Evolutionary conservation across 2,797 vertebrate genomes (phyloP).

Genomic region (Anguilla pacifica): DNA sequence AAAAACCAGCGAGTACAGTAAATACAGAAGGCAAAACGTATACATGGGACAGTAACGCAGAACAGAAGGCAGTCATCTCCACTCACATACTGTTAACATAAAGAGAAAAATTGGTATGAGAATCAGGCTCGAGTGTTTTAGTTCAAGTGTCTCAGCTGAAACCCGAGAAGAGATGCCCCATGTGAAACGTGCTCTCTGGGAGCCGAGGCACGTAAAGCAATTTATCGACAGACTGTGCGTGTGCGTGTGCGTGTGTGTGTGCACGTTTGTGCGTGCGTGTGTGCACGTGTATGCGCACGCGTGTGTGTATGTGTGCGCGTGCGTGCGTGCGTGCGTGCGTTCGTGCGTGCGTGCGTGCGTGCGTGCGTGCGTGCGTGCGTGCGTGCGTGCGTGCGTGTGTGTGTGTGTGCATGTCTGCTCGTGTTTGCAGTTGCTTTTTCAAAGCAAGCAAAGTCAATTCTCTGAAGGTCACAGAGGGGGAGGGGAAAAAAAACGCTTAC

Average conservation of each 20-base stretch:
- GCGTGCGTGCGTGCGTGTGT: neutral
- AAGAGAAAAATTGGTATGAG: neutral
- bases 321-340: too few species aligned
- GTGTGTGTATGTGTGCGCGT: too few species aligned
- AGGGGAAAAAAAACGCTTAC: constrained; percentile 37
- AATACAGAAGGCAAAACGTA: too few species aligned
- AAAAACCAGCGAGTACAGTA: too few species aligned
- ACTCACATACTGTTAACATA: neutral
- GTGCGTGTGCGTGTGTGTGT: neutral
- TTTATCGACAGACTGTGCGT: constrained; percentile 10
- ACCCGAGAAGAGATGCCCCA: neutral
- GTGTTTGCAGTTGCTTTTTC: constrained; percentile 42
- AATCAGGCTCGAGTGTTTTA: neutral
- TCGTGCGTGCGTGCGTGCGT: too few species aligned
- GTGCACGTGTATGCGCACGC: too few species aligned
- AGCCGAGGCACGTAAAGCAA: neutral
- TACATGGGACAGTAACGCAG: too few species aligned
- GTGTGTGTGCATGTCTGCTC: neutral
- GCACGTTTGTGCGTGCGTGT: neutral
- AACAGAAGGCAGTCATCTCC: neutral
- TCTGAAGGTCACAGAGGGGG: constrained; percentile 54
- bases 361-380: neutral
- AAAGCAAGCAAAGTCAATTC: constrained; percentile 41
- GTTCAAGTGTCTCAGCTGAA: neutral
- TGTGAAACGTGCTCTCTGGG: neutral